Base-by-base conservation (phyloP, 2,797 vertebrate genomes). In the Ctenopoma multispine region DNA sequence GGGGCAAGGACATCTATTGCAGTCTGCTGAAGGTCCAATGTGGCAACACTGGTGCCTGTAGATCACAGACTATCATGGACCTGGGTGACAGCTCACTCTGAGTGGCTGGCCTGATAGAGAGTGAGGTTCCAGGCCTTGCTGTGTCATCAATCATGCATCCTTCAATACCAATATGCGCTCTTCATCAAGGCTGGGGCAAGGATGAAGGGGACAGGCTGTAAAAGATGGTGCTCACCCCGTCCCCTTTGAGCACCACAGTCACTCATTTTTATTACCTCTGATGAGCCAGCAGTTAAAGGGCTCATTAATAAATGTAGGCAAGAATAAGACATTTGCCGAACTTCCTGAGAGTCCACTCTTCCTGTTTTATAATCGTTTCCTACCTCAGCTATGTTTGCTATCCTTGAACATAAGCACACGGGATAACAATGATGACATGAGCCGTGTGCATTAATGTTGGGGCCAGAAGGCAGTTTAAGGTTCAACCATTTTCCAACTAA, bases 81-180 rank as follows among this genome's bases (percentile, higher is more conserved):
- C 44, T 2, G 46, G 64, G 40, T 91, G 92, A 93, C 92, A 90
- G 89, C 86, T 93, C 89, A 92, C 88, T 90, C 81, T 71, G 61
- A 77, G 79, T 75, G 81, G 66, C 69, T 75, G 75, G 34, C 70
- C 80, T 83, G 83, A 90, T 88, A 70, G 68, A 57, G 77, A 81
- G 75, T 44, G 69, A 70, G 69, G 75, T 83, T 27, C 60, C 55
- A 36, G 50, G 54, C 70, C 36, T 60, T 48, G 54, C 65, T 34
- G 57, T n/a, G 46, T 78, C 77, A 90, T 94, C 76, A 67, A 88
- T 94, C 93, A 91, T 1, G 18, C 75, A 66, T 80, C 76, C 75
- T 79, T 84, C 75, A 81, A 79, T 87, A 60, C 68, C 82, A 73
- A 73, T 80, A 53, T 81, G 70, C 6, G 20, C 82, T 89, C 75